A percentile compares a stretch with the other conserved stretches of the same genome.
These are phyloP conservation scores for Caracal caracal DNA, from an alignment of 2,113 vertebrate genomes.

Conservation along the genomic window DNA sequence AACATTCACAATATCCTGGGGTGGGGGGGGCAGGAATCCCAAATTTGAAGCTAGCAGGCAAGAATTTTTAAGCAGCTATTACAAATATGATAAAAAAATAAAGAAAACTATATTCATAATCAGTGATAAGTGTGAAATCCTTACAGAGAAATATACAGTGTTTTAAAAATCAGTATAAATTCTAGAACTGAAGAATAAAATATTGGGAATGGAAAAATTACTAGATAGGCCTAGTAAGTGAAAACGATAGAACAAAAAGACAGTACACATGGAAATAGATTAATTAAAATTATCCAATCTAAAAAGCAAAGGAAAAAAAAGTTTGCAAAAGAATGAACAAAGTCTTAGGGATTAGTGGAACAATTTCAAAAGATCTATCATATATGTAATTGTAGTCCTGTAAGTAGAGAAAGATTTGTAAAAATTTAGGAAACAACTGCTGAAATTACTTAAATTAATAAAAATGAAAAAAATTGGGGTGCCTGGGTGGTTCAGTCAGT, in stretches of 20 bases:
- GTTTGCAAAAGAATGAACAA: background rate
- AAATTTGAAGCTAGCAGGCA: background rate
- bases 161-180: background rate
- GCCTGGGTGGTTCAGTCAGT: no score
- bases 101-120: background rate
- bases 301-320: background rate
- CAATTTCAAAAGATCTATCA: background rate
- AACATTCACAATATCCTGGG: background rate
- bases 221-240: background rate
- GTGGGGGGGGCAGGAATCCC: background rate
- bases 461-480: background rate
- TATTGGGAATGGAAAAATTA: background rate
- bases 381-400: background rate
- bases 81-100: background rate
- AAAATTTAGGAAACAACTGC: background rate
- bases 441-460: background rate
- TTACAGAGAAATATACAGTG: background rate
- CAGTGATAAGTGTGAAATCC: background rate
- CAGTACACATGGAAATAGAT: background rate
- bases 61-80: background rate
- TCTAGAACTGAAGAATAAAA: background rate
- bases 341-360: background rate
- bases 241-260: background rate
- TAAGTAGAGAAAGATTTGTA: background rate
- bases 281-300: background rate